These are phyloP conservation scores for Lysiphlebus fabarum DNA, from an alignment of 1,140 invertebrate species.

Conservation along the genomic window DNA sequence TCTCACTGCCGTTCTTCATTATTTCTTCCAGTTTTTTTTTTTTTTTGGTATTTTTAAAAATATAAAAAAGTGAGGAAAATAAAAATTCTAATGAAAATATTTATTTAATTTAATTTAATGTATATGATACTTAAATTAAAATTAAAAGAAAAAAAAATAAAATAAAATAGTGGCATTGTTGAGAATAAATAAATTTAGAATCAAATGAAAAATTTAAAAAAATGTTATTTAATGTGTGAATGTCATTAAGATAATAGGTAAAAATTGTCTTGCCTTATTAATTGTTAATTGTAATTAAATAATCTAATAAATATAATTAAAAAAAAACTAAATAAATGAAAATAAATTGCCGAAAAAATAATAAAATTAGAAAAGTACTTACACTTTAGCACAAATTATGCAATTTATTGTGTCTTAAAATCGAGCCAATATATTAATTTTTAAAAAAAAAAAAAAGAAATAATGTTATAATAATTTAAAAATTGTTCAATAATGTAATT, in stretches of 20 bases:
- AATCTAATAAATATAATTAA: conserved; percentile 25
- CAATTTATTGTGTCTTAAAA: not conserved
- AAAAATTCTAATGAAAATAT: too few relatives aligned
- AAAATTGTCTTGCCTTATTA: conserved; percentile 34
- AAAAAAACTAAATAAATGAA: conserved; percentile 10
- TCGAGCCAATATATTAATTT: conserved; percentile 20
- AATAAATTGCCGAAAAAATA: conserved; percentile 2
- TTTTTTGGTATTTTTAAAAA: too few relatives aligned
- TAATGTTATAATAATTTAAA: not conserved
- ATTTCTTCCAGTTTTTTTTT: too few relatives aligned
- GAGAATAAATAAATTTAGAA: conserved; percentile 15
- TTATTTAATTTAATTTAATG: too few relatives aligned
- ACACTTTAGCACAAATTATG: conserved; percentile 16
- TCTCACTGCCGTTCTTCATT: too few relatives aligned
- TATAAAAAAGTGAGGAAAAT: too few relatives aligned
- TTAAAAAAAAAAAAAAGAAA: conserved; percentile 17
- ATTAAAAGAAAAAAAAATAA: conserved; percentile 13
- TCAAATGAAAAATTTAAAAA: too few relatives aligned
- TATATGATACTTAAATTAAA: conserved; percentile 3
- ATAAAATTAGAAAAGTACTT: conserved; percentile 25
- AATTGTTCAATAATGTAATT: not conserved
- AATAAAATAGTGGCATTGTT: conserved; percentile 20
- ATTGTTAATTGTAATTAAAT: conserved; percentile 22
- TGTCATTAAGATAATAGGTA: conserved; percentile 7
- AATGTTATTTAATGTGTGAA: too few relatives aligned